phyloP scores from a whole-genome alignment of 2,888 invertebrate species.

The Eubasilissa splendida region DNA sequence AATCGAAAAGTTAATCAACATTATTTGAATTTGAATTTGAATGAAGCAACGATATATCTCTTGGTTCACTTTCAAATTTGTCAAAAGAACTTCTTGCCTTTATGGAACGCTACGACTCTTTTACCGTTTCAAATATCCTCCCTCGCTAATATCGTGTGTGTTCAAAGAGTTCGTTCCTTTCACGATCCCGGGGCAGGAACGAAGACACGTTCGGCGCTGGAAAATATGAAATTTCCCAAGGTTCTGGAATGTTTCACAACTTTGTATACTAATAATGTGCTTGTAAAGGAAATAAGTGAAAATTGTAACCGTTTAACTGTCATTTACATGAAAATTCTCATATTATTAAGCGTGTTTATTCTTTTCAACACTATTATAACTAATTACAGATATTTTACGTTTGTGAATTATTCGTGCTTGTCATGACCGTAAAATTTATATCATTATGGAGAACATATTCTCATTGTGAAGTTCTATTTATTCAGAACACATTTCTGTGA shows the following conservation, averaged over 20 bases:
- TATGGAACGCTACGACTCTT: constrained; percentile 1
- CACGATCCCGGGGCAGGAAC: background rate
- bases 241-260: constrained; percentile 14
- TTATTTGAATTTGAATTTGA: too few relatives aligned
- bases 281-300: constrained; percentile 11
- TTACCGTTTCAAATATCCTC: constrained; percentile 29
- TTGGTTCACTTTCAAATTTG: constrained; percentile 3
- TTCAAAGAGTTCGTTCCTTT: constrained; percentile 30
- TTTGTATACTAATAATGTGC: constrained; percentile 13
- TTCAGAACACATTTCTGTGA: too few relatives aligned
- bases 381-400: too few relatives aligned
- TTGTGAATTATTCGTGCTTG: too few relatives aligned
- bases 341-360: too few relatives aligned
- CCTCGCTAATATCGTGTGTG: constrained; percentile 7
- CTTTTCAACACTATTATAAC: too few relatives aligned
- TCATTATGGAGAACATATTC: too few relatives aligned
- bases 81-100: constrained; percentile 21
- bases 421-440: too few relatives aligned
- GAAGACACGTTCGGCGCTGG: background rate
- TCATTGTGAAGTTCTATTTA: too few relatives aligned
- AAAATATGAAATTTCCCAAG: constrained; percentile 29
- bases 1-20: too few relatives aligned
- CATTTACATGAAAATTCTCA: constrained; percentile 4
- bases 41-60: too few relatives aligned
- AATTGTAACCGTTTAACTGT: constrained; percentile 9